A percentile compares a stretch with the other conserved stretches of the same genome.
These are phyloP conservation scores for Scaptodrosophila lebanonensis DNA, from an alignment of 1,140 invertebrate genomes.

Conservation along the genomic window DNA sequence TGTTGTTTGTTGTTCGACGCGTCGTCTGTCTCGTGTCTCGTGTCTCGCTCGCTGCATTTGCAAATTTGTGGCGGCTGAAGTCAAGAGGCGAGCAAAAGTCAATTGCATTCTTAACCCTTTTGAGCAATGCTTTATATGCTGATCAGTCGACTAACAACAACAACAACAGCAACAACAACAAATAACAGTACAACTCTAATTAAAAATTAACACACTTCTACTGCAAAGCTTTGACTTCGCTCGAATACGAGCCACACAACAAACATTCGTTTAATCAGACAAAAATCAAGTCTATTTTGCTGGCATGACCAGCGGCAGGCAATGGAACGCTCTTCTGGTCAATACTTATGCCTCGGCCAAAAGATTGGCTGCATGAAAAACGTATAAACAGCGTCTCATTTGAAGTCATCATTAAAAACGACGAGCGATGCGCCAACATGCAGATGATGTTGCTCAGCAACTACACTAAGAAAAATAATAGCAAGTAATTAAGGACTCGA, in stretches of 20 bases:
- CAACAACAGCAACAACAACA: constrained; percentile 39
- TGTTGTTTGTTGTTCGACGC: too few species aligned
- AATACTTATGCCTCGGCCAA: constrained; percentile 24
- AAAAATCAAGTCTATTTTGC: constrained; percentile 71
- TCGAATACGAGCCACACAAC: constrained; percentile 16
- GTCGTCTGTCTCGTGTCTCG: constrained; percentile 61
- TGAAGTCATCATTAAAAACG: constrained; percentile 74
- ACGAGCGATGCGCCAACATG: constrained; percentile 49
- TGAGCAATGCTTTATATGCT: constrained; percentile 16
- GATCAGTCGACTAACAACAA: constrained; percentile 32
- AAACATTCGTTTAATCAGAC: constrained; percentile 67
- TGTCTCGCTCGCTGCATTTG: too few species aligned
- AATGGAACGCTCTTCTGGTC: constrained; percentile 26
- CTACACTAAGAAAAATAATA: too few species aligned
- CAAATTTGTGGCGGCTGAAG: constrained; percentile 65
- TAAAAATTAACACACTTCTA: constrained; percentile 68
- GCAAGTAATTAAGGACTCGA: too few species aligned
- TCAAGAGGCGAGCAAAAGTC: constrained; percentile 73
- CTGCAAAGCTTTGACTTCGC: too few species aligned
- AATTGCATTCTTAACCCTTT: constrained; percentile 74
- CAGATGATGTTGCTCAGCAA: constrained; percentile 40
- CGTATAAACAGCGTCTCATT: constrained; percentile 61
- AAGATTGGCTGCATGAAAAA: constrained; percentile 55
- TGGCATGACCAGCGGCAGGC: constrained; percentile 11
- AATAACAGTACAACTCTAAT: constrained; percentile 75